Evolutionary conservation across 2,797 vertebrate species (phyloP).

Genomic region (Betta splendens): DNA sequence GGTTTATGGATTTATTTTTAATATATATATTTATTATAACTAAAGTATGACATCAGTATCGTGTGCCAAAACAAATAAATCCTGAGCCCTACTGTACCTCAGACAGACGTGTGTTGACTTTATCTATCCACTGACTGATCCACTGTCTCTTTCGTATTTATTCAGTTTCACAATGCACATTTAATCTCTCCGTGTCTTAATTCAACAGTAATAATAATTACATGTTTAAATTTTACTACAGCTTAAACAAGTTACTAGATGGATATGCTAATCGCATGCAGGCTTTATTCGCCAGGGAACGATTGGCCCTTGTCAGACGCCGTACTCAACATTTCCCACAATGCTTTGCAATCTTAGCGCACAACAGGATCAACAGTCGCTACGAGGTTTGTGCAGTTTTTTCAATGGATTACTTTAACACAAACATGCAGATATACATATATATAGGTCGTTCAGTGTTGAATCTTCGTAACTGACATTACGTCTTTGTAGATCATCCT

Average conservation of each 20-base stretch:
- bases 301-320: constrained; percentile 46
- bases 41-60: constrained; percentile 23
- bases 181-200: not conserved
- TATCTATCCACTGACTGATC: not conserved
- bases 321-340: not conserved
- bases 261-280: too few relatives aligned
- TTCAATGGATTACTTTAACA: not conserved
- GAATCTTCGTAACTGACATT: not conserved
- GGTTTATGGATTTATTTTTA: constrained; percentile 42
- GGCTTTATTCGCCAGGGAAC: not conserved
- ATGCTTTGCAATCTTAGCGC: not conserved
- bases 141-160: constrained; percentile 14
- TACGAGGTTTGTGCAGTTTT: not conserved
- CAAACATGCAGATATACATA: not conserved
- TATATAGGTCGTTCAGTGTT: accelerated
- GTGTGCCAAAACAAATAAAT: constrained; percentile 51
- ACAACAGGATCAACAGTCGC: not conserved
- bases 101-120: constrained; percentile 28
- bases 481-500: accelerated
- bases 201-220: not conserved
- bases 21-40: constrained; percentile 45
- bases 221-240: too few relatives aligned
- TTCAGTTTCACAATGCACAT: constrained; percentile 5
- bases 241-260: too few relatives aligned
- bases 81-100: constrained; percentile 31